Percentiles rank a stretch among this genome's conserved stretches.
These are phyloP conservation scores for Typhlomys cinereus DNA, from an alignment of 2,113 vertebrate genomes.

Conservation along the genomic window DNA sequence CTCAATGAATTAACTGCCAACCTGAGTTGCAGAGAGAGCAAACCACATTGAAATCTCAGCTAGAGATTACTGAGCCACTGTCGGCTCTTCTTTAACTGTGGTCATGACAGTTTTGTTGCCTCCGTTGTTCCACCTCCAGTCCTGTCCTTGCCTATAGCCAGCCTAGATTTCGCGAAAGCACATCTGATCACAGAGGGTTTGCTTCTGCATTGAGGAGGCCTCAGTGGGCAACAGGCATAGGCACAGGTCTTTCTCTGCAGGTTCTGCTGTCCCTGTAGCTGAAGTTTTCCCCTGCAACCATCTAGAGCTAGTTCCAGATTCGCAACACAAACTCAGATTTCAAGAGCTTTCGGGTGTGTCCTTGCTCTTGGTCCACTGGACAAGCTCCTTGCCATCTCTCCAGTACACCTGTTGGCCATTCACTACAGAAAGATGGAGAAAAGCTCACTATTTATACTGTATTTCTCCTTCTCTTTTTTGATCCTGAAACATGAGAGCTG, in stretches of 20 bases:
- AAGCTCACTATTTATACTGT: background rate
- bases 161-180: background rate
- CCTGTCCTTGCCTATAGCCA: background rate
- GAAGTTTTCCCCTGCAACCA: background rate
- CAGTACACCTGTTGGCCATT: background rate
- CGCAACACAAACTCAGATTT: accelerated
- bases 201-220: background rate
- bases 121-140: background rate
- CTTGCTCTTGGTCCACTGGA: background rate
- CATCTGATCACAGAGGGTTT: background rate
- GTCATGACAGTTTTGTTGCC: background rate
- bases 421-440: background rate
- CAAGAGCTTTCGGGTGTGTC: background rate
- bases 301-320: background rate
- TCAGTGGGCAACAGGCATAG: background rate
- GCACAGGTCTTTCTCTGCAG: background rate
- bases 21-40: background rate
- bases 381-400: background rate
- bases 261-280: background rate
- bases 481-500: background rate
- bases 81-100: background rate
- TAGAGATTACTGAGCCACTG: background rate
- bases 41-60: background rate
- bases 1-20: background rate
- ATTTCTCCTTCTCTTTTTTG: no score